Conservation (phyloP, 2,113 vertebrate species). For the Crotalus helleri region DNA sequence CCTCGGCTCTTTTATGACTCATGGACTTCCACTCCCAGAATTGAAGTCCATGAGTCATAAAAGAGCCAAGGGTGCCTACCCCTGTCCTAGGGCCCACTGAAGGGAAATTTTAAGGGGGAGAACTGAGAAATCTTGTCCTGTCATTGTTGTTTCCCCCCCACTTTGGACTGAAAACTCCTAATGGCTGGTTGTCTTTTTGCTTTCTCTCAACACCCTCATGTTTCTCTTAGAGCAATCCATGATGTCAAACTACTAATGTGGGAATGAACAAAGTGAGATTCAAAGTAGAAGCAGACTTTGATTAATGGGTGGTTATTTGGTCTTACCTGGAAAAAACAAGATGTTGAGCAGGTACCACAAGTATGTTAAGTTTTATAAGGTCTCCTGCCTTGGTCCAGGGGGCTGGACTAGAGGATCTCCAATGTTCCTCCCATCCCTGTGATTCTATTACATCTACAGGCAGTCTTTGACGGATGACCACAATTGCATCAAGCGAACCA, state of each 20-base stretch:
- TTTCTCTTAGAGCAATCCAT: conserved; percentile 87
- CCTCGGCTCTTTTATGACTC: no score
- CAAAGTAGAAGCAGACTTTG: conserved; percentile 98
- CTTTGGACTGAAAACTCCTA: conserved; percentile 4
- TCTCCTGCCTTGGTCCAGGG: no score
- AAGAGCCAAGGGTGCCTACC: no score
- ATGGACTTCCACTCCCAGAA: no score
- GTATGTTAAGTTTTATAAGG: conserved; percentile 68
- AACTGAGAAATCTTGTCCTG: not conserved
- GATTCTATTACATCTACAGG: no score
- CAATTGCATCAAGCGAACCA: no score
- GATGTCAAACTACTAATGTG: conserved; percentile 98
- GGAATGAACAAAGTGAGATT: conserved; percentile 97
- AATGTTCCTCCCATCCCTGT: no score
- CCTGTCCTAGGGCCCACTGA: no score
- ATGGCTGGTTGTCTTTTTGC: conserved; percentile 5
- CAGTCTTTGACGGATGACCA: no score
- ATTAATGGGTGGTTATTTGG: conserved; percentile 92
- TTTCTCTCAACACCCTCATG: conserved; percentile 2
- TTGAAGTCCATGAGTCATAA: no score
- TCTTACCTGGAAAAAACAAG: conserved; percentile 98
- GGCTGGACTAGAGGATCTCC: no score
- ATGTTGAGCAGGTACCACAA: conserved; percentile 91
- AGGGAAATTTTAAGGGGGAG: not conserved
- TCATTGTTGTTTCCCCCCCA: not conserved